phyloP scores from a whole-genome alignment of 2,113 vertebrate genomes.

The Crotalus helleri region DNA sequence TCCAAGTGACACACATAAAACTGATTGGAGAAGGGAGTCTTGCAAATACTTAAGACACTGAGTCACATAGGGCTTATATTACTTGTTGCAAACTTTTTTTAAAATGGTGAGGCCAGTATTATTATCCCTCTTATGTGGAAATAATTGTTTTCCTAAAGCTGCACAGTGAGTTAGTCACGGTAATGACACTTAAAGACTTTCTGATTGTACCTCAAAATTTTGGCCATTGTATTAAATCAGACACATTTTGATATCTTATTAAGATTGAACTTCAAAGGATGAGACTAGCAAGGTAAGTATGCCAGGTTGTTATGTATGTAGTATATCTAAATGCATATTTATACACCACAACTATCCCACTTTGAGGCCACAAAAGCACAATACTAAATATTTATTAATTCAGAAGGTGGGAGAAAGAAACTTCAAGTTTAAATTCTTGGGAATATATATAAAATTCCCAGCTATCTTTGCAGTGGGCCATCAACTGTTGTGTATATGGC shows the following conservation, averaged over 20 bases:
- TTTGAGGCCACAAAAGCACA: not conserved
- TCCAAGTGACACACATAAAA: not conserved
- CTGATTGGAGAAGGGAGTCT: not conserved
- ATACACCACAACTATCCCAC: rapidly evolving
- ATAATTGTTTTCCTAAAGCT: not conserved
- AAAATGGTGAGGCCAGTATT: not conserved
- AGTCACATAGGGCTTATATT: not conserved
- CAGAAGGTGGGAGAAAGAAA: not conserved
- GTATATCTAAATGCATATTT: not conserved
- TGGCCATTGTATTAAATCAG: not conserved
- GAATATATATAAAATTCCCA: not conserved
- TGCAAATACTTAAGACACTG: not conserved
- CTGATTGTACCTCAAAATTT: not conserved
- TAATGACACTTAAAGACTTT: not conserved
- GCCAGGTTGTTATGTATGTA: not conserved
- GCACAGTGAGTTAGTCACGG: not conserved
- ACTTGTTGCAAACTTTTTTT: not conserved
- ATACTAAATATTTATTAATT: not conserved
- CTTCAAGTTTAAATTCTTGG: not conserved
- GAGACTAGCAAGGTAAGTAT: not conserved
- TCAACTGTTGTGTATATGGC: not conserved
- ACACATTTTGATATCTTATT: not conserved
- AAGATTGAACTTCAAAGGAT: not conserved
- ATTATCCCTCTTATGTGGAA: not conserved
- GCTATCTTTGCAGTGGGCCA: not conserved